Base-by-base conservation (phyloP, 2,797 vertebrate genomes). In the Alca torda region DNA sequence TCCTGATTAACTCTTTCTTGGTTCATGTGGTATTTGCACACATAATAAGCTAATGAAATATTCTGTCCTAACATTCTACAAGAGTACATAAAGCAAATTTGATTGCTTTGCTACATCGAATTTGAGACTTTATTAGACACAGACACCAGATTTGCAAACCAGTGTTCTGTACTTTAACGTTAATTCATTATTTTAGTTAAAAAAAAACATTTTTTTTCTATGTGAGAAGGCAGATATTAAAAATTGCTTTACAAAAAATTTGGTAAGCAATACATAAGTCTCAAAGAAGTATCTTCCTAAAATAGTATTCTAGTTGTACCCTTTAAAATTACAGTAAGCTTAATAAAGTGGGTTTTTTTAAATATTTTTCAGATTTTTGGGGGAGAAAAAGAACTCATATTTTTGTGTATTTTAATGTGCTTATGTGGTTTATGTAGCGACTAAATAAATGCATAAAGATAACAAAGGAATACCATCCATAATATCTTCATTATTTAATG, bases 151-250 rank as follows among this genome's bases (percentile, higher is more conserved):
- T 25, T 73, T 81, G 5, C 35, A 50, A 51, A 78, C 7, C 7
- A 16, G 4, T 64, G 4, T 25, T 87, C 14, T 65, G 21, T 53
- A 69, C 10, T 69, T 81, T 57, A 67, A 56, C n/a, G 11, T 2
- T 9, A 84, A 87, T 41, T 20, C 2, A 13, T 43, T 50, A 10
- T 11, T 68, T 77, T 16, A 16, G 2, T 33, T 43, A 33, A 73
- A 78, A 63, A 6, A 11, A 20, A 11, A 39, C 7, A 7, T 17
- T 0, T 1, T 12, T 8, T 53, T 16, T 33, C 0, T 0, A 1
- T 1, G 1, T 12, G 2, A n/a, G 10, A 67, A n/a, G 1, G 2
- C 0, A 30, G 13, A 18, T 65, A 76, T 37, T 79, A 76, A 76
- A 88, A 60, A n/a, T 23, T 33, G 5, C 0, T 39, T 87, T 56